Conservation (phyloP, 2,888 invertebrate genomes). For the Drosophila macrospina region DNA sequence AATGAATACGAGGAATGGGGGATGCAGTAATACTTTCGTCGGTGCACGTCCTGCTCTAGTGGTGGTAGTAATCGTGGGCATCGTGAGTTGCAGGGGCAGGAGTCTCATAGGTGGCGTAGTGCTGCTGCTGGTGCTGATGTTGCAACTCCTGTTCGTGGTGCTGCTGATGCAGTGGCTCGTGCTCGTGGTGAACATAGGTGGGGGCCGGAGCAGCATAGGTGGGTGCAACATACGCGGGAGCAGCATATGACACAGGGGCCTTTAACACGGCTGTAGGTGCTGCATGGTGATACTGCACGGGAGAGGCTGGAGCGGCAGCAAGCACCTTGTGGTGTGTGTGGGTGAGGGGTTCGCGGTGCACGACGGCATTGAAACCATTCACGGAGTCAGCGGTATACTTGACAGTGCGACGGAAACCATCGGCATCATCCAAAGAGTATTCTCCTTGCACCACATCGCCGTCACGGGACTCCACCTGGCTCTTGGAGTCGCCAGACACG, state of each 20-base stretch:
- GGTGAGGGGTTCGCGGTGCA: conserved; percentile 80
- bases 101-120: conserved; percentile 69
- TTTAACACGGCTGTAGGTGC: conserved; percentile 56
- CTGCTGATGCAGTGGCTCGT: conserved; percentile 61
- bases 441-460: conserved; percentile 85
- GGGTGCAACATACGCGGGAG: conserved; percentile 63
- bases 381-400: conserved; percentile 84
- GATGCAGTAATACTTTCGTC: conserved; percentile 65
- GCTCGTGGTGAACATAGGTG: conserved; percentile 44
- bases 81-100: conserved; percentile 67
- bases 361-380: conserved; percentile 84
- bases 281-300: conserved; percentile 73
- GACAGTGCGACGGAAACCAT: conserved; percentile 84
- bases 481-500: conserved; percentile 84
- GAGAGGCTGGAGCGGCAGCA: conserved; percentile 54
- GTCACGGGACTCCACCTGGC: conserved; percentile 83
- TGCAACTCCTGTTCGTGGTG: conserved; percentile 56
- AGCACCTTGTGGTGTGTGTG: conserved; percentile 70
- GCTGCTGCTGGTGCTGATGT: conserved; percentile 55
- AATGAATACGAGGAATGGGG: conserved; percentile 42
- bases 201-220: conserved; percentile 46
- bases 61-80: conserved; percentile 74
- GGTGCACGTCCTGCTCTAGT: conserved; percentile 45
- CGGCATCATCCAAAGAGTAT: conserved; percentile 84
- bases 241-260: conserved; percentile 56